A percentile compares a stretch with the other conserved stretches of the same genome.
phyloP scores from a whole-genome alignment of 2,888 invertebrate genomes.

The Leucania comma region DNA sequence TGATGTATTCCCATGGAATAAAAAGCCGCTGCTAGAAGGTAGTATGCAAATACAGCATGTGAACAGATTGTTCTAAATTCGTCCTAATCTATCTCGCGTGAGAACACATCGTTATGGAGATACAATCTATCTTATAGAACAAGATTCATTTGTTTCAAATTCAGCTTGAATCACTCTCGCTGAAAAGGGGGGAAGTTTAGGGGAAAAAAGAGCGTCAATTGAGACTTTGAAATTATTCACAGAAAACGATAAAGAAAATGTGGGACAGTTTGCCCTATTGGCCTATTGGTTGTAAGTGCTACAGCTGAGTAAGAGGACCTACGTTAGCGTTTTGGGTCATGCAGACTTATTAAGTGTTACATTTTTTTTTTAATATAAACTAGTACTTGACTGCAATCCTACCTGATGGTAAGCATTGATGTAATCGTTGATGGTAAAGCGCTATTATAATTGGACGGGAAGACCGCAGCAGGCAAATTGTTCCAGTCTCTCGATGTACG shows the following conservation, averaged over 20 bases:
- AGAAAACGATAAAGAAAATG: not conserved
- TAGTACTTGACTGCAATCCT: too few species aligned
- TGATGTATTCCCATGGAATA: too few species aligned
- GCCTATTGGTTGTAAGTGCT: not conserved
- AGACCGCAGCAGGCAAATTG: too few species aligned
- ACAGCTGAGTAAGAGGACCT: not conserved
- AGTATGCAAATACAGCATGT: not conserved
- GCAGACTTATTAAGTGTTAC: too few species aligned
- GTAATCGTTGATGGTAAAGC: too few species aligned
- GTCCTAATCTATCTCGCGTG: slow-evolving; percentile 32
- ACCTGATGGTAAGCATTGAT: too few species aligned
- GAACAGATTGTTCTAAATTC: slow-evolving; percentile 40
- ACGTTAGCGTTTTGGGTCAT: not conserved
- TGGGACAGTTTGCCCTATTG: not conserved
- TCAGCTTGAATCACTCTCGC: slow-evolving; percentile 12
- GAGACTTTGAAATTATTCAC: not conserved
- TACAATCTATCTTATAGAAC: slow-evolving; percentile 36
- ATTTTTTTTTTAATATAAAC: too few species aligned
- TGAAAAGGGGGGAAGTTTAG: not conserved
- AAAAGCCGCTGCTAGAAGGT: too few species aligned
- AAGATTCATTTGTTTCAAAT: slow-evolving; percentile 44
- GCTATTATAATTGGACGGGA: too few species aligned
- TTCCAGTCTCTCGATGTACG: too few species aligned
- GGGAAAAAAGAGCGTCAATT: not conserved
- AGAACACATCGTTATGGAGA: slow-evolving; percentile 38